These are phyloP conservation scores for Apamea sordens DNA, from an alignment of 2,888 invertebrate genomes.

Conservation along the genomic window DNA sequence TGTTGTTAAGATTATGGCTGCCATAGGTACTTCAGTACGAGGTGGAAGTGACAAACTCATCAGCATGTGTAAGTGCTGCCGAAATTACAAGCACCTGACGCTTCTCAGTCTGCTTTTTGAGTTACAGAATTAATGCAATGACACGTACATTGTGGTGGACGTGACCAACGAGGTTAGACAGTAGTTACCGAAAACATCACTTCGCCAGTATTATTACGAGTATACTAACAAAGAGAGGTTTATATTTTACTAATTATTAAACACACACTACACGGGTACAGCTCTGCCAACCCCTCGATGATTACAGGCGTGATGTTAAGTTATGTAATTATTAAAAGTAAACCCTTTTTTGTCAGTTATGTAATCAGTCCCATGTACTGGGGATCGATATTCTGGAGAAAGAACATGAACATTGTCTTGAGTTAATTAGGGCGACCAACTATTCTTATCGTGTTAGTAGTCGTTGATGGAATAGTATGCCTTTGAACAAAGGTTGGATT, in stretches of 20 bases:
- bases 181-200: background rate
- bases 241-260: too few species aligned
- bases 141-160: constrained; percentile 16
- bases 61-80: background rate
- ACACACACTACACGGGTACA: too few species aligned
- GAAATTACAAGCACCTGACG: background rate
- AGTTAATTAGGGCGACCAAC: too few species aligned
- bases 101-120: background rate
- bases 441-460: too few species aligned
- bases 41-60: background rate
- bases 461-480: too few species aligned
- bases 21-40: background rate
- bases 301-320: too few species aligned
- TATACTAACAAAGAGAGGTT: background rate
- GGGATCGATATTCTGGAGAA: background rate
- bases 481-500: too few species aligned
- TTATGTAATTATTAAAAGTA: too few species aligned
- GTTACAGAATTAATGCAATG: constrained; percentile 14
- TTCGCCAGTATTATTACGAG: too few species aligned
- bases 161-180: constrained; percentile 17
- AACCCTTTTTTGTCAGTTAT: too few species aligned
- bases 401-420: too few species aligned
- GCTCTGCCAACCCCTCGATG: too few species aligned
- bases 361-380: background rate
- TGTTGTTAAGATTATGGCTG: background rate